Conservation (phyloP, 2,113 vertebrate species). For the Pollachius pollachius region DNA sequence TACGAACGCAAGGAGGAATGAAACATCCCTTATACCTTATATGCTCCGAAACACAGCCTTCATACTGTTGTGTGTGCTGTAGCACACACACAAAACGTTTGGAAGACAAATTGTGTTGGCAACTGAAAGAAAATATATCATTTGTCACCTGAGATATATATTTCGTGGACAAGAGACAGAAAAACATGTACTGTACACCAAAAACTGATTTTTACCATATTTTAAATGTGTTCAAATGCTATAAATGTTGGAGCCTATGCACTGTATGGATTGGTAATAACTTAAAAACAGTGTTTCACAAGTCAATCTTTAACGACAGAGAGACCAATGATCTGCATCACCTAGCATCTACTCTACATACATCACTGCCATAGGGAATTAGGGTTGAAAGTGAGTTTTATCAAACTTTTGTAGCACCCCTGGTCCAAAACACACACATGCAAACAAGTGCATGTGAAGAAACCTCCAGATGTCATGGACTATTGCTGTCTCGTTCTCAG, state of each 20-base stretch:
- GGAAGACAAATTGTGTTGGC: not conserved
- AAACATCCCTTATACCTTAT: not conserved
- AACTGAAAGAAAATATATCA: not conserved
- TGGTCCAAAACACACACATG: conserved; percentile 35
- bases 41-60: not conserved
- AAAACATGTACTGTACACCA: not conserved
- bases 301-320: conserved; percentile 19
- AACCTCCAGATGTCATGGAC: conserved; percentile 35
- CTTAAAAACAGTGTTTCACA: not conserved
- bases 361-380: conserved; percentile 58
- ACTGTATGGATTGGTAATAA: conserved; percentile 8
- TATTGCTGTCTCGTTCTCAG: conserved; percentile 35
- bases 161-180: not conserved
- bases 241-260: not conserved
- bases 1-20: not conserved
- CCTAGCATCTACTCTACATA: conserved; percentile 45
- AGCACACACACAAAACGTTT: not conserved
- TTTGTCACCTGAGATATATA: not conserved
- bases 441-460: conserved; percentile 44
- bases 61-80: not conserved
- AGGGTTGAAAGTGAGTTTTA: conserved; percentile 34
- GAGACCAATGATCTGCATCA: conserved; percentile 33
- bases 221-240: conserved; percentile 6
- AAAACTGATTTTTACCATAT: not conserved
- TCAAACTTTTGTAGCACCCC: conserved; percentile 56